phyloP scores from a whole-genome alignment of 2,888 invertebrate genomes.

The Smittia aterrima region DNA sequence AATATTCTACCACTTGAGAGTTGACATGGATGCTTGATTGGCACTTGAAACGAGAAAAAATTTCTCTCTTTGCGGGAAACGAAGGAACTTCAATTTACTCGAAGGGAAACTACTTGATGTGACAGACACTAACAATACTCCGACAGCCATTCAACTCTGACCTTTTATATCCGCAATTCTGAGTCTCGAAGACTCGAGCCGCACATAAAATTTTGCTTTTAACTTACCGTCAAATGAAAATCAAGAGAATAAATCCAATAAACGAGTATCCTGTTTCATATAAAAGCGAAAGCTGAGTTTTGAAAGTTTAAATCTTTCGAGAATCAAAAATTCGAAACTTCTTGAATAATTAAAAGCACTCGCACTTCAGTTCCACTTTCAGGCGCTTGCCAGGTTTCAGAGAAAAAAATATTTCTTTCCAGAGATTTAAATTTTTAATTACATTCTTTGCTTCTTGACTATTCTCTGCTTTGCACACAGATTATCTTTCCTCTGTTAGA shows the following conservation, averaged over 20 bases:
- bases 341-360: constrained; percentile 37
- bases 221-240: not conserved
- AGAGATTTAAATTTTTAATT: constrained; percentile 30
- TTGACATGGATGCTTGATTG: constrained; percentile 32
- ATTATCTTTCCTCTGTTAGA: not conserved
- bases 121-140: constrained; percentile 39
- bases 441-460: not conserved
- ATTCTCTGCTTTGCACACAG: not conserved
- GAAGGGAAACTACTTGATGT: constrained; percentile 31
- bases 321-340: not conserved
- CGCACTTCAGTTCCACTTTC: constrained; percentile 5
- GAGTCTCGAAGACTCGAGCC: not conserved
- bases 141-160: constrained; percentile 33
- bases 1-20: constrained; percentile 19
- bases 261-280: constrained; percentile 10
- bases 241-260: not conserved
- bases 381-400: not conserved
- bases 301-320: constrained; percentile 26
- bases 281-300: not conserved
- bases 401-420: constrained; percentile 9
- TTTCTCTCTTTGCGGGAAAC: not conserved
- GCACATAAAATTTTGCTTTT: not conserved
- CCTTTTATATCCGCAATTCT: constrained; percentile 31
- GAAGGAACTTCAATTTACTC: constrained; percentile 13
- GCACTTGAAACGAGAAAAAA: constrained; percentile 23